phyloP scores from a whole-genome alignment of 2,888 invertebrate species.

The Sisyra terminalis region DNA sequence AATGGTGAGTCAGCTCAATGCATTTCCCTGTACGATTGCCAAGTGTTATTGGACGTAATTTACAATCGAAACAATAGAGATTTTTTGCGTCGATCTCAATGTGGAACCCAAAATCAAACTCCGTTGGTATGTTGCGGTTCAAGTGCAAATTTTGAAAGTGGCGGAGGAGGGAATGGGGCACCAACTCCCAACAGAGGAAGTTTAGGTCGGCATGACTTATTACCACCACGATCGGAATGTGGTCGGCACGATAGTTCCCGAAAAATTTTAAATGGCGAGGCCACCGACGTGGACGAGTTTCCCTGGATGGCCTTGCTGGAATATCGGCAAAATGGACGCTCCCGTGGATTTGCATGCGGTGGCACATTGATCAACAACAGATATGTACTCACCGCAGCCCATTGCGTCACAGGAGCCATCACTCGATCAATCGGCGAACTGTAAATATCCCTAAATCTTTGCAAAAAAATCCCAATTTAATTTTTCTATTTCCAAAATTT shows the following conservation, averaged over 20 bases:
- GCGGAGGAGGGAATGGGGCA: neutral
- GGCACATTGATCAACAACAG: slow-evolving; percentile 32
- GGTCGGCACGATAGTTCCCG: slow-evolving; percentile 19
- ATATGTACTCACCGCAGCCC: slow-evolving; percentile 37
- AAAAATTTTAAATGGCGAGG: slow-evolving; percentile 23
- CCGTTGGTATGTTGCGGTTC: slow-evolving; percentile 37
- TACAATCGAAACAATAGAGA: slow-evolving; percentile 18
- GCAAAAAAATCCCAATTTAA: no score
- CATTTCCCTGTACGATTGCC: slow-evolving; percentile 32
- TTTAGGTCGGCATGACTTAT: neutral
- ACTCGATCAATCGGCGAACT: slow-evolving; percentile 22
- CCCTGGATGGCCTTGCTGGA: slow-evolving; percentile 36
- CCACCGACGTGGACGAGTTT: slow-evolving; percentile 32
- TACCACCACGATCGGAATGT: slow-evolving; percentile 12
- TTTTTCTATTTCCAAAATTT: neutral
- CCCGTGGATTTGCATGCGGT: slow-evolving; percentile 25
- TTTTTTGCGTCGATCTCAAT: slow-evolving; percentile 34
- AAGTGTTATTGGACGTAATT: slow-evolving; percentile 24
- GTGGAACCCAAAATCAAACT: slow-evolving; percentile 30
- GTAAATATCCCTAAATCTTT: slow-evolving; percentile 22
- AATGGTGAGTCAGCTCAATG: slow-evolving; percentile 28
- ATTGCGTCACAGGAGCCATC: slow-evolving; percentile 31
- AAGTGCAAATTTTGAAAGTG: neutral
- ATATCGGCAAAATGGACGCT: slow-evolving; percentile 23
- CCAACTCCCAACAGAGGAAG: neutral